Evolutionary conservation across 1,140 invertebrate genomes (phyloP).

Genomic region (Aphaenogaster rudis): DNA sequence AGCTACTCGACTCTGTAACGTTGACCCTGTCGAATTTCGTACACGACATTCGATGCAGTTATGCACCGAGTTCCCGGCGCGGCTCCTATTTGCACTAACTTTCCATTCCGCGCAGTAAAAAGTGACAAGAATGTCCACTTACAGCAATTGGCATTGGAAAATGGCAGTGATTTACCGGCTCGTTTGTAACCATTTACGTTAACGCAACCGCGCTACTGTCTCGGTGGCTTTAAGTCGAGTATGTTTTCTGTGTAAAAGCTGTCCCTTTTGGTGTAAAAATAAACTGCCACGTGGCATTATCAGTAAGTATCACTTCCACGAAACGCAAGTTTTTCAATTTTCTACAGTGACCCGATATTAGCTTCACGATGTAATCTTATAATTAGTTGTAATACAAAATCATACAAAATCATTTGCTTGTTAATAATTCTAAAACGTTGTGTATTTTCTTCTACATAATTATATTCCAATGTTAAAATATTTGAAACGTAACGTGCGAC

Average conservation of each 20-base stretch:
- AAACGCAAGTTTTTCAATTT: neutral
- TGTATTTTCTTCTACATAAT: neutral
- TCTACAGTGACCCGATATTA: neutral
- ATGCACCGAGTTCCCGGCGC: neutral
- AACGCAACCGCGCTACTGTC: slow-evolving; percentile 10
- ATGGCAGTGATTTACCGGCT: slow-evolving; percentile 48
- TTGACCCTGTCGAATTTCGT: neutral
- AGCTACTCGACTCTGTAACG: neutral
- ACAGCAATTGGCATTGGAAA: slow-evolving; percentile 54
- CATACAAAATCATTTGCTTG: neutral
- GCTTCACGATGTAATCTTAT: neutral
- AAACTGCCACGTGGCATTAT: neutral
- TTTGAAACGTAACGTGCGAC: neutral
- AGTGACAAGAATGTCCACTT: slow-evolving; percentile 49
- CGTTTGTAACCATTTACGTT: slow-evolving; percentile 28
- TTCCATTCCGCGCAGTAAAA: slow-evolving; percentile 66
- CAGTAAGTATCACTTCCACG: neutral
- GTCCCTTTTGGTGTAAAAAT: neutral
- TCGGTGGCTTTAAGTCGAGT: slow-evolving; percentile 1
- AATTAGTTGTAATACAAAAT: neutral
- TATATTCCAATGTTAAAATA: neutral
- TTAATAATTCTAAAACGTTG: neutral
- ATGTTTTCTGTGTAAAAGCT: neutral
- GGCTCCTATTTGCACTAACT: slow-evolving; percentile 50
- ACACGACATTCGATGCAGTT: neutral